Evolutionary conservation across 2,797 vertebrate species (phyloP).

Genomic region (Dallia pectoralis): DNA sequence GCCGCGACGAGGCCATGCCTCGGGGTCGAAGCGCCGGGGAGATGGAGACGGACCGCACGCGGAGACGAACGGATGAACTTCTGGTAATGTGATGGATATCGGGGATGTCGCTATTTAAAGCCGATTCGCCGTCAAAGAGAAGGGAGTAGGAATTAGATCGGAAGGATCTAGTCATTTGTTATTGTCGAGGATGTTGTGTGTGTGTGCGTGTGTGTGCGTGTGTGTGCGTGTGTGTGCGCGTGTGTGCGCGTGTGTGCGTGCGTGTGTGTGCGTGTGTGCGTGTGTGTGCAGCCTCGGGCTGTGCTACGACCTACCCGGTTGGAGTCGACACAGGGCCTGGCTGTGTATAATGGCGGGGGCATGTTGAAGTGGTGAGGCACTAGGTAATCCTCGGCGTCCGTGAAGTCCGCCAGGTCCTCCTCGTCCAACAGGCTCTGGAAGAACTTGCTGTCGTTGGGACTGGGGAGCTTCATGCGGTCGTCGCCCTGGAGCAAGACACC

Average conservation of each 20-base stretch:
- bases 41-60: slow-evolving; percentile 30
- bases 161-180: background rate
- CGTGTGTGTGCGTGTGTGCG: background rate
- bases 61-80: background rate
- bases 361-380: slow-evolving; percentile 92
- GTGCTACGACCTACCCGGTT: slow-evolving; percentile 79
- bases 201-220: background rate
- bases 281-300: background rate
- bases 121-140: background rate
- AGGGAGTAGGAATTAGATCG: background rate
- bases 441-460: slow-evolving; percentile 97
- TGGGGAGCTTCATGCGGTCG: slow-evolving; percentile 97
- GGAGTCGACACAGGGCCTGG: slow-evolving; percentile 87
- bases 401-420: slow-evolving; percentile 93
- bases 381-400: slow-evolving; percentile 98
- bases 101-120: background rate
- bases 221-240: background rate
- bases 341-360: slow-evolving; percentile 90
- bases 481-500: slow-evolving; percentile 79
- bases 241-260: background rate
- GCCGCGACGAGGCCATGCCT: slow-evolving; percentile 46
- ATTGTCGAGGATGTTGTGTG: background rate
- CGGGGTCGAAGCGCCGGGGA: slow-evolving; percentile 39
- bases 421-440: slow-evolving; percentile 97
- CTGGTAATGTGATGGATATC: slow-evolving; percentile 26